These are phyloP conservation scores for Rafetus swinhoei DNA, from an alignment of 2,113 vertebrate genomes.

Conservation along the genomic window DNA sequence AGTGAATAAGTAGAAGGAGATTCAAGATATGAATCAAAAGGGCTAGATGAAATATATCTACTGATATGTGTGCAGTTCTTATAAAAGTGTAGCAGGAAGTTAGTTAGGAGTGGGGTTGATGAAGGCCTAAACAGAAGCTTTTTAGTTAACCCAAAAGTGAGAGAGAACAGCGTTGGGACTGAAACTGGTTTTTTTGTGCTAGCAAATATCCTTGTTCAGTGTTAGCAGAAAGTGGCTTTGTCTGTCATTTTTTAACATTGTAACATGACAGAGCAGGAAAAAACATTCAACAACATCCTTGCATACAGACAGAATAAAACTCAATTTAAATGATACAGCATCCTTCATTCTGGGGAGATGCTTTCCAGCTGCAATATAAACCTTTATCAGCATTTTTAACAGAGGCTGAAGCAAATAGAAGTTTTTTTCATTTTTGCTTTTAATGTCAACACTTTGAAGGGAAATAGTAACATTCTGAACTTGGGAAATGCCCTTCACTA, in stretches of 20 bases:
- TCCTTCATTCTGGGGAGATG: neutral
- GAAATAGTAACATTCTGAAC: neutral
- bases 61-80: neutral
- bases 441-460: neutral
- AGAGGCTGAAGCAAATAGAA: neutral
- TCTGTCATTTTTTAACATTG: neutral
- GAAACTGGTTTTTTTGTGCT: neutral
- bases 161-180: rapidly evolving
- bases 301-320: rapidly evolving
- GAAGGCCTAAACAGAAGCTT: neutral
- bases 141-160: neutral
- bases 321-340: neutral
- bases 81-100: neutral
- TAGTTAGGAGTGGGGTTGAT: rapidly evolving
- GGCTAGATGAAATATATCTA: neutral
- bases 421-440: neutral
- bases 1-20: neutral
- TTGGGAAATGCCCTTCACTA: neutral
- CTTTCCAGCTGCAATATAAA: neutral
- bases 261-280: neutral
- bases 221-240: neutral
- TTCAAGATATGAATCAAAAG: neutral
- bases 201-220: neutral
- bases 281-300: neutral
- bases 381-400: neutral